Percentiles rank a stretch among this genome's conserved stretches.
Conservation (phyloP, 2,888 invertebrate genomes). For the Brachypterus glaber region DNA sequence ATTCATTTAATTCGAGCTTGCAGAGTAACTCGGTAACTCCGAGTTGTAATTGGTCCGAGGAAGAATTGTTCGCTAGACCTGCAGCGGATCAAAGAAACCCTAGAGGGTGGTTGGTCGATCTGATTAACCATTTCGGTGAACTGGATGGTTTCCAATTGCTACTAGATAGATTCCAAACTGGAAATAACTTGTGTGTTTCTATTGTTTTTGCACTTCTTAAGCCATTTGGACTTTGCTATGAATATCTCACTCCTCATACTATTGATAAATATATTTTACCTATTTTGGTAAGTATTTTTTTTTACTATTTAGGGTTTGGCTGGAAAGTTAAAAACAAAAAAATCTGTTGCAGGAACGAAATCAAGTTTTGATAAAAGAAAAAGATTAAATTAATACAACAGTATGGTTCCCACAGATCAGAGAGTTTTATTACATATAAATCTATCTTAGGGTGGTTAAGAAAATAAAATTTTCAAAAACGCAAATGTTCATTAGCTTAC, state of each 20-base stretch:
- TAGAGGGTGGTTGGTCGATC: slow-evolving; percentile 92
- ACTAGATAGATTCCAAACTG: slow-evolving; percentile 71
- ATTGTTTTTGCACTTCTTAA: slow-evolving; percentile 73
- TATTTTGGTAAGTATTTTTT: slow-evolving; percentile 59
- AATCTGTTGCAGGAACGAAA: background rate
- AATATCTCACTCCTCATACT: slow-evolving; percentile 79
- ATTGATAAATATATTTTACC: slow-evolving; percentile 90
- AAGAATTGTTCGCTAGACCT: slow-evolving; percentile 64
- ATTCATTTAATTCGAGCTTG: slow-evolving; percentile 72
- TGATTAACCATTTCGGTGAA: slow-evolving; percentile 88
- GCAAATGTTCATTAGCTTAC: too few species aligned
- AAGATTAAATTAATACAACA: too few species aligned
- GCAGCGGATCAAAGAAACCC: slow-evolving; percentile 74
- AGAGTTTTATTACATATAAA: too few species aligned
- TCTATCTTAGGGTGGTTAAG: too few species aligned
- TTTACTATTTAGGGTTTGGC: slow-evolving; percentile 5
- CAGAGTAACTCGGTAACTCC: slow-evolving; percentile 61
- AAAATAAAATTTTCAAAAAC: too few species aligned
- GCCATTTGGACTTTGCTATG: slow-evolving; percentile 88
- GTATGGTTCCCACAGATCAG: too few species aligned
- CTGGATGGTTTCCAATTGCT: slow-evolving; percentile 82
- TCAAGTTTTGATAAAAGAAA: too few species aligned
- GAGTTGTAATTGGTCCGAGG: slow-evolving; percentile 54
- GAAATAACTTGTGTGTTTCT: slow-evolving; percentile 61
- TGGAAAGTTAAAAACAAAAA: slow-evolving; percentile 3